phyloP scores from a whole-genome alignment of 2,113 vertebrate genomes.

The Eretmochelys imbricata region DNA sequence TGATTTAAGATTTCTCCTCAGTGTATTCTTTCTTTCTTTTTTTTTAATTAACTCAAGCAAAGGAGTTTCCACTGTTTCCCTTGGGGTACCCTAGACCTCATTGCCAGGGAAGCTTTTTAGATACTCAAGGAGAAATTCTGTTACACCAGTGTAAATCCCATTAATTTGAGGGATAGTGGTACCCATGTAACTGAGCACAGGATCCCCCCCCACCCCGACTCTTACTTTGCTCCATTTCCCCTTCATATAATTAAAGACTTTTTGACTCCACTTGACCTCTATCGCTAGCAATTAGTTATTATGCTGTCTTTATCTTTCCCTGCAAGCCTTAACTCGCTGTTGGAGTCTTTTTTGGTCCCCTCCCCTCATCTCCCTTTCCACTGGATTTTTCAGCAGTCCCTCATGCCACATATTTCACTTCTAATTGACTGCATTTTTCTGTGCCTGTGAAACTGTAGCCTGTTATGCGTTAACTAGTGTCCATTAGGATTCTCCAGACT shows the following conservation, averaged over 20 bases:
- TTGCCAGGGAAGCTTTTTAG: neutral
- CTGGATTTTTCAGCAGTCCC: conserved; percentile 8
- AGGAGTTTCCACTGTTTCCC: neutral
- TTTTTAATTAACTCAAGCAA: neutral
- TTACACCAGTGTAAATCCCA: neutral
- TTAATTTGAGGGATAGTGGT: conserved; percentile 4
- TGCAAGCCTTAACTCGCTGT: conserved; percentile 14
- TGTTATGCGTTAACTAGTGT: conserved; percentile 32
- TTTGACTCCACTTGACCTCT: neutral
- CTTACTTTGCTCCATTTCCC: conserved; percentile 9
- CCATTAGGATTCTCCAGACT: conserved; percentile 13
- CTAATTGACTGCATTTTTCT: conserved; percentile 48
- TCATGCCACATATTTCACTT: conserved; percentile 21
- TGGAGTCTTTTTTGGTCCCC: neutral
- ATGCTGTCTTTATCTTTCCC: conserved; percentile 31
- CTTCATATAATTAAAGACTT: conserved; percentile 44
- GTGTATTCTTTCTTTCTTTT: fast-evolving
- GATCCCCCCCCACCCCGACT: neutral
- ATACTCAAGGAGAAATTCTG: neutral
- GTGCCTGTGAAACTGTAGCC: neutral
- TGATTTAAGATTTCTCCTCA: neutral
- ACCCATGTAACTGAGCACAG: neutral
- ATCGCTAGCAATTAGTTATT: conserved; percentile 51
- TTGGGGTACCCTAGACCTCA: neutral
- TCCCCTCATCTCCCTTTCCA: conserved; percentile 23